These are phyloP conservation scores for Drosophila meridiana DNA, from an alignment of 2,888 invertebrate species.

Conservation along the genomic window DNA sequence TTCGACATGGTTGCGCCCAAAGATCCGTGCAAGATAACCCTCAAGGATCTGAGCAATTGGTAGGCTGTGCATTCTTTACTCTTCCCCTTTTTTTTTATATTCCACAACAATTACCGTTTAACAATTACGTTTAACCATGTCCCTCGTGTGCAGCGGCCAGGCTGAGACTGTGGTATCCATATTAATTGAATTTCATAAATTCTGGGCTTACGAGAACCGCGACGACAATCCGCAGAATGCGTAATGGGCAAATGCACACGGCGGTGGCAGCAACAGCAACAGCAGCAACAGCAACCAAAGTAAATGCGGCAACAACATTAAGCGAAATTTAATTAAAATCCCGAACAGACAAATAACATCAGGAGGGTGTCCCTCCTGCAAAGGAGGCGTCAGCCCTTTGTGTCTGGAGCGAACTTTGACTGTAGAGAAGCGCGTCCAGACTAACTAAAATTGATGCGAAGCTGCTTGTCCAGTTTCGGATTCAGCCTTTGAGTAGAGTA, in stretches of 20 bases:
- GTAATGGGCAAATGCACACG: conserved; percentile 58
- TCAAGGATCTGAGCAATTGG: conserved; percentile 93
- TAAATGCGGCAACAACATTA: conserved; percentile 54
- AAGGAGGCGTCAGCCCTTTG: background rate
- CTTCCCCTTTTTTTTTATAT: background rate
- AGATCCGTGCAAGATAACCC: conserved; percentile 93
- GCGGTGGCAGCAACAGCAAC: conserved; percentile 15
- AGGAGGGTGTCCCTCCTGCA: conserved; percentile 9
- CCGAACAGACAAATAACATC: conserved; percentile 29
- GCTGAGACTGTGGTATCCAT: conserved; percentile 97
- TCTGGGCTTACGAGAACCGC: conserved; percentile 98
- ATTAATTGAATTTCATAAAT: conserved; percentile 97
- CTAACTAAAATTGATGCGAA: conserved; percentile 12
- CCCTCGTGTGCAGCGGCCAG: conserved; percentile 89
- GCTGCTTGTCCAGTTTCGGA: background rate
- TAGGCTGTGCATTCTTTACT: conserved; percentile 75
- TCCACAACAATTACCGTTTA: conserved; percentile 20
- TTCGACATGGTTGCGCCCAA: conserved; percentile 98
- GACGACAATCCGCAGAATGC: conserved; percentile 86
- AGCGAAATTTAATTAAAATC: conserved; percentile 73
- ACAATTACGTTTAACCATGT: conserved; percentile 18
- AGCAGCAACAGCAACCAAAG: conserved; percentile 21
- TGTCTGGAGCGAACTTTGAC: conserved; percentile 1
- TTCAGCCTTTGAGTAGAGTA: background rate
- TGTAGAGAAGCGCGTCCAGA: background rate